Percentiles rank a stretch among this genome's conserved stretches.
Evolutionary conservation across 1,140 invertebrate species (phyloP).

Genomic region (Lycorma delicatula): DNA sequence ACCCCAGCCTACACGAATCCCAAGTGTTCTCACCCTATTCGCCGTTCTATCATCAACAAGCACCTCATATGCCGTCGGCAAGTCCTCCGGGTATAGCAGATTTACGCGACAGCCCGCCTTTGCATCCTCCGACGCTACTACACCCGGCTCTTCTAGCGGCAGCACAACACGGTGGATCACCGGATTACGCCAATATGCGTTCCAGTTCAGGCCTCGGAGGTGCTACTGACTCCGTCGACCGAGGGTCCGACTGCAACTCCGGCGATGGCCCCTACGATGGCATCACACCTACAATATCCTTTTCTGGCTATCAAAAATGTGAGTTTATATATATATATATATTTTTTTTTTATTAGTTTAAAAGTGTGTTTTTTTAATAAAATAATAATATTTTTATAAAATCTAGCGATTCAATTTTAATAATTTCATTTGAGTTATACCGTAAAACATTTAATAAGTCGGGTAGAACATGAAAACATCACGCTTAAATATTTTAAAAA

Average conservation of each 20-base stretch:
- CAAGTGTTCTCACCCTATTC: constrained; percentile 87
- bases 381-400: not conserved
- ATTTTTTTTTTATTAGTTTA: too few relatives aligned
- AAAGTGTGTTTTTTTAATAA: not conserved
- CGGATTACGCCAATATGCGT: constrained; percentile 64
- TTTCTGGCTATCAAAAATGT: constrained; percentile 42
- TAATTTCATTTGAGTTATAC: too few relatives aligned
- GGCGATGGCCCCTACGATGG: constrained; percentile 79
- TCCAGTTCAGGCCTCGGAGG: constrained; percentile 24
- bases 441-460: too few relatives aligned
- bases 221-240: constrained; percentile 58
- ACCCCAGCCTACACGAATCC: constrained; percentile 89
- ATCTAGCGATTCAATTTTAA: too few relatives aligned
- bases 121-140: constrained; percentile 38
- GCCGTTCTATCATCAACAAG: constrained; percentile 65
- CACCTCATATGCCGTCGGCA: constrained; percentile 36
- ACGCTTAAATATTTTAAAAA: too few relatives aligned
- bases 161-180: constrained; percentile 60
- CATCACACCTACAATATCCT: constrained; percentile 91
- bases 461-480: too few relatives aligned
- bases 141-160: constrained; percentile 63
- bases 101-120: constrained; percentile 30
- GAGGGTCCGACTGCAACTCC: constrained; percentile 79
- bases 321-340: not conserved
- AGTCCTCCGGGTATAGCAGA: constrained; percentile 27